A percentile compares a stretch with the other conserved stretches of the same genome.
These are phyloP conservation scores for Scaeva pyrastri DNA, from an alignment of 2,888 invertebrate genomes.

Conservation along the genomic window DNA sequence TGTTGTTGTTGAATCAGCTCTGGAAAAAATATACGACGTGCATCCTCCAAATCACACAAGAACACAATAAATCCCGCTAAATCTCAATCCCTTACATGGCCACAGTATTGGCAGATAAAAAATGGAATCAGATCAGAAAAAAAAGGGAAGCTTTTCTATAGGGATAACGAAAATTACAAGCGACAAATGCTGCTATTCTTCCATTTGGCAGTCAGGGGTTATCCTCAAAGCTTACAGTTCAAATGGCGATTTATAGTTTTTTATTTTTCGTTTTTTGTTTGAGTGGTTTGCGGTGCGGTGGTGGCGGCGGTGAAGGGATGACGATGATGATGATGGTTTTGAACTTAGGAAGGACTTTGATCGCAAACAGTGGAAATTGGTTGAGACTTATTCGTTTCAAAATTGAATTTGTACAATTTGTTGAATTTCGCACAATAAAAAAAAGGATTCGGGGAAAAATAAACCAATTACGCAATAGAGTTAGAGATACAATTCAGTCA, in stretches of 20 bases:
- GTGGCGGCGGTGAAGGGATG: too few relatives aligned
- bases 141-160: conserved; percentile 21
- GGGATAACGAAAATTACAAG: conserved; percentile 29
- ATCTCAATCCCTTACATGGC: conserved; percentile 63
- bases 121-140: conserved; percentile 19
- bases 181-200: conserved; percentile 6
- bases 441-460: too few relatives aligned
- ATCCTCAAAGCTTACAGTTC: conserved; percentile 52
- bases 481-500: too few relatives aligned
- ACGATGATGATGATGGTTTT: not conserved
- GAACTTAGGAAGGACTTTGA: not conserved
- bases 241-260: conserved; percentile 51
- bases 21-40: not conserved
- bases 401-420: too few relatives aligned
- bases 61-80: conserved; percentile 65
- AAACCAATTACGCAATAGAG: too few relatives aligned
- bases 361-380: not conserved
- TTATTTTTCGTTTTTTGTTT: too few relatives aligned
- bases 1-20: conserved; percentile 21
- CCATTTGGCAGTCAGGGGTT: conserved; percentile 46
- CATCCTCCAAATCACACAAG: conserved; percentile 33
- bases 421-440: too few relatives aligned
- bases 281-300: not conserved
- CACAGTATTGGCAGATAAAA: conserved; percentile 67
- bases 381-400: not conserved